Base-by-base conservation (phyloP, 2,888 invertebrate species). In the Acrocyrtus sp. region DNA sequence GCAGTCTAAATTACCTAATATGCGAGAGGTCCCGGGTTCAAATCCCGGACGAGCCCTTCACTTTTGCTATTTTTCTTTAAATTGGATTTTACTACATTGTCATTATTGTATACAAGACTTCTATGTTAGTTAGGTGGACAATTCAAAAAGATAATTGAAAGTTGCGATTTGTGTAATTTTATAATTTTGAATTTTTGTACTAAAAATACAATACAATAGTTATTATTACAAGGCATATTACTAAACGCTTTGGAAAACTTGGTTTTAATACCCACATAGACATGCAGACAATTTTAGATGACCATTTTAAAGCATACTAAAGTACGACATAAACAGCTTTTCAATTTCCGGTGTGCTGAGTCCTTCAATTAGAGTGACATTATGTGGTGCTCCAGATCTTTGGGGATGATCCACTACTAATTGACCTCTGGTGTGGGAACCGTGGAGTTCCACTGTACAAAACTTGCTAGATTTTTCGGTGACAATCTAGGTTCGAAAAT, bases 381-480 rank as follows among this genome's bases (percentile, higher is more conserved):
- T 82, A 6, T 72, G 69, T 10, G 45, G 12, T 10, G 58, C 53
- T 74, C 76, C 24, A 56, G 29, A 21, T 73, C 58, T 54, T 45
- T 17, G n/a, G 3, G 54, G 65, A 51, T 82, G 77, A 72, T 85
- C 85, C 3, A 84, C 83, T 0, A 85, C 83, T 82, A 85, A 82
- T 80, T 84, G 83, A 3, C 85, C 85, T 19, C 84, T 77, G 0
- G 85, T 84, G 56, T 81, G 78, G 17, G 68, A 76, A n/a, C 85
- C 85, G 22, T 81, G 75, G 17, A 84, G 79, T 70, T 85, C 85
- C 3, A 85, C 84, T 1, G 82, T 83, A 27, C 79, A 79, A 43
- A 48, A 58, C 3, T 69, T 56, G 12, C 41, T 69, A 10, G 50
- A 26, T 6, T 19, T 21, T 15, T 39, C 17, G 19, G 19, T 53